These are phyloP conservation scores for Blera fallax DNA, from an alignment of 2,888 invertebrate species.

Conservation along the genomic window DNA sequence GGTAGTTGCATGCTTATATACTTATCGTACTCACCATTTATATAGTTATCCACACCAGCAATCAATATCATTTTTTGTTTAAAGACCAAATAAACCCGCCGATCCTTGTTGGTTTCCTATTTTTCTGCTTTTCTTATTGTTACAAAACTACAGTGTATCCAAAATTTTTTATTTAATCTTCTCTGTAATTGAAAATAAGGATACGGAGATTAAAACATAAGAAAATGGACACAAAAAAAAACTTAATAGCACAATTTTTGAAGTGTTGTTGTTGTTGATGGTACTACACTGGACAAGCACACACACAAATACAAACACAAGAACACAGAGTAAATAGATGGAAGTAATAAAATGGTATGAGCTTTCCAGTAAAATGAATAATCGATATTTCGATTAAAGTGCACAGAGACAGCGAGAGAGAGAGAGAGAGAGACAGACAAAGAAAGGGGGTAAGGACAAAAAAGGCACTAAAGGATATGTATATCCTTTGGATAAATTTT, in stretches of 20 bases:
- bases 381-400: slow-evolving; percentile 70
- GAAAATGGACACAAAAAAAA: not conserved
- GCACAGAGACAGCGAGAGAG: slow-evolving; percentile 26
- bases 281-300: slow-evolving; percentile 14
- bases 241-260: slow-evolving; percentile 40
- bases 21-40: slow-evolving; percentile 79
- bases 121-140: slow-evolving; percentile 4
- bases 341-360: slow-evolving; percentile 58
- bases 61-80: slow-evolving; percentile 81
- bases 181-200: slow-evolving; percentile 30
- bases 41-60: slow-evolving; percentile 81
- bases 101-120: slow-evolving; percentile 61
- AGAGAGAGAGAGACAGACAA: slow-evolving; percentile 1
- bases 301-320: slow-evolving; percentile 9
- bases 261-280: slow-evolving; percentile 18
- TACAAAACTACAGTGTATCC: slow-evolving; percentile 30
- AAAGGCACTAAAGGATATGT: slow-evolving; percentile 30
- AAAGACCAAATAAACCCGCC: slow-evolving; percentile 70
- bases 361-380: slow-evolving; percentile 62
- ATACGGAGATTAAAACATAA: slow-evolving; percentile 30
- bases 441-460: not conserved
- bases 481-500: slow-evolving; percentile 54
- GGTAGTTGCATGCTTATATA: slow-evolving; percentile 20
- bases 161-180: slow-evolving; percentile 47
- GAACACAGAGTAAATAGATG: slow-evolving; percentile 42